Evolutionary conservation across 2,797 vertebrate genomes (phyloP), one percentile per base, ranked within the genome.

Genomic region (Halcyon smyrnensis): DNA sequence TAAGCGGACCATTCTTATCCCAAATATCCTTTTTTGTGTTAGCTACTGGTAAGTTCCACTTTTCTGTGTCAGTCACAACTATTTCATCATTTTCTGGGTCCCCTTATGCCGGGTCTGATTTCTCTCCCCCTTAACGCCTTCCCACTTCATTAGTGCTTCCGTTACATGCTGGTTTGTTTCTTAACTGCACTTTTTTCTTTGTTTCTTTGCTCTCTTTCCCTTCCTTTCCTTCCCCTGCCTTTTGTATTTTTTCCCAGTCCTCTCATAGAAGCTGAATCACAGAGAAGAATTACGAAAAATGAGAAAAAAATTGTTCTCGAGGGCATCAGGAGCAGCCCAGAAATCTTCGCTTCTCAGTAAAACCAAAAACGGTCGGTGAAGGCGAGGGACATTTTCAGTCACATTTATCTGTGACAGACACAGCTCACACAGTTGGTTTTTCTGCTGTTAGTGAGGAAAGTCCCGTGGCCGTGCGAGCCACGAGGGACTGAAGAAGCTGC

Each of bases 231-330:
- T 73, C 24, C 45, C 28, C 70, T 0, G 1, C 17, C 43, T 92
- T 67, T 54, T 41, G 41, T 87, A 27, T 68, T 84, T 87, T 92
- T 87, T 54, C 56, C 13, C 9, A 71, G 32, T 36, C 25, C 90
- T 69, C 71, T 80, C 85, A 75, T 11, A 91, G 70, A 91, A 95
- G 88, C 34, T 32, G 39, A 91, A 95, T 74, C 41, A 71, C 63
- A 63, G 36, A 68, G 43, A 43, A 82, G 48, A 91, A 95, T 96
- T 70, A 94, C 63, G 46, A 85, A 88, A 92, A 93, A 91, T 12
- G 56, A 84, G 78, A 71, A 82, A 89, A 93, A 89, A 89, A 65
- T 23, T 50, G 37, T 87, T 87, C 69, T 82, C 53, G 84, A 69
- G 63, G 63, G 43, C 74, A 89, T 73, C 62, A 62, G n/a, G 39